A percentile compares a stretch with the other conserved stretches of the same genome.
These are phyloP conservation scores for Amphipyra berbera DNA, from an alignment of 2,888 invertebrate genomes.

Conservation along the genomic window DNA sequence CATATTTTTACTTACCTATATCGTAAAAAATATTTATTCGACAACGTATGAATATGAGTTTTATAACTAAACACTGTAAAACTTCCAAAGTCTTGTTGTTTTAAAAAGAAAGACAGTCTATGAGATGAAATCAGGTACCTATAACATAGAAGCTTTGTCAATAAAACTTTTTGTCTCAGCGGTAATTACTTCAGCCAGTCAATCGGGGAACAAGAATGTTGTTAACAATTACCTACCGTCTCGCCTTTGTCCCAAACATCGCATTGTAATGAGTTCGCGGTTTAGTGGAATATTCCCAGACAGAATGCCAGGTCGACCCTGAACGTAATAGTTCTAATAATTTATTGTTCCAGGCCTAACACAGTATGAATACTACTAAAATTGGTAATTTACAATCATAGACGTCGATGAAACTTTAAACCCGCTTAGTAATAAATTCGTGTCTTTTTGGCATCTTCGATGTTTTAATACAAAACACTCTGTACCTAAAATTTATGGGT, in stretches of 20 bases:
- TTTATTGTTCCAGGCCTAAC: conserved; percentile 46
- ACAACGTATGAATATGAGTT: too few species aligned
- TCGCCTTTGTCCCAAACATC: conserved; percentile 47
- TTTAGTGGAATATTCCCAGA: conserved; percentile 36
- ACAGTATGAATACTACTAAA: conserved; percentile 28
- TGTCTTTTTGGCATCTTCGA: neutral
- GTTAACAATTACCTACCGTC: conserved; percentile 45
- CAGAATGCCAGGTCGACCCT: conserved; percentile 25
- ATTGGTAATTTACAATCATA: conserved; percentile 34
- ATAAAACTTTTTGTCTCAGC: conserved; percentile 25
- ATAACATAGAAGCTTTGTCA: conserved; percentile 13
- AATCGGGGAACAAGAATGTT: conserved; percentile 44
- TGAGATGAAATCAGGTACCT: neutral
- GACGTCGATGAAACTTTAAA: conserved; percentile 27
- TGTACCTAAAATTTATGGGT: too few species aligned
- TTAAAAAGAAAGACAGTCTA: neutral
- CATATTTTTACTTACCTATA: too few species aligned
- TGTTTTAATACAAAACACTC: too few species aligned
- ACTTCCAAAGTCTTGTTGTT: neutral
- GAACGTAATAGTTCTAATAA: conserved; percentile 47
- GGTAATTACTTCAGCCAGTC: conserved; percentile 28
- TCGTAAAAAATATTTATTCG: too few species aligned
- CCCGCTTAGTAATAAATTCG: conserved; percentile 2
- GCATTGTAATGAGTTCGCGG: conserved; percentile 52
- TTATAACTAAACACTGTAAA: neutral